Percentiles rank a stretch among this genome's conserved stretches.
These are phyloP conservation scores for Camponotus floridanus DNA, from an alignment of 1,140 invertebrate genomes.

Conservation along the genomic window DNA sequence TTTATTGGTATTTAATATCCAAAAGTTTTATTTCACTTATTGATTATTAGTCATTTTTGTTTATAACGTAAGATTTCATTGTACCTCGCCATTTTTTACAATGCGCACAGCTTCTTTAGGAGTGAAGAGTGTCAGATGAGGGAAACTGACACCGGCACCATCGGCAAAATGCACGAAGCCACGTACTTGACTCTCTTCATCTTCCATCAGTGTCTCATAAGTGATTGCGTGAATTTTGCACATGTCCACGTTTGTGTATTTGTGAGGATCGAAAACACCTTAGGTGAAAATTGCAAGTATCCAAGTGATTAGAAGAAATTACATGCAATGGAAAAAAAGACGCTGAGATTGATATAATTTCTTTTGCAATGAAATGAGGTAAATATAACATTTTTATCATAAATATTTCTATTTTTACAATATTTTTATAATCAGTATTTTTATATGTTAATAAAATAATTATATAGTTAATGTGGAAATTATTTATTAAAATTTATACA, in stretches of 20 bases:
- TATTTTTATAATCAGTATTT: background rate
- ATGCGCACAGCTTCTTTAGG: conserved; percentile 92
- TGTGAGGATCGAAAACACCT: conserved; percentile 93
- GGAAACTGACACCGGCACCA: conserved; percentile 90
- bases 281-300: conserved; percentile 45
- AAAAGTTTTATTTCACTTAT: background rate
- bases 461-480: background rate
- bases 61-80: background rate
- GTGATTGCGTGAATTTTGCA: conserved; percentile 92
- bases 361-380: background rate
- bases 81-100: conserved; percentile 92
- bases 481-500: background rate
- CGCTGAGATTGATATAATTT: background rate
- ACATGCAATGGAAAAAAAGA: conserved; percentile 22
- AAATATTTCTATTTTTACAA: background rate
- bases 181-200: conserved; percentile 92
- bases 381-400: background rate
- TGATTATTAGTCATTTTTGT: background rate
- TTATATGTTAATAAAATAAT: background rate
- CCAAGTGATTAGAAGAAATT: background rate
- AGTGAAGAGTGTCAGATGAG: conserved; percentile 91
- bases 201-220: conserved; percentile 93
- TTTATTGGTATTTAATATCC: background rate
- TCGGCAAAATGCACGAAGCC: conserved; percentile 92
- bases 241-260: conserved; percentile 92